These are phyloP conservation scores for Lithophane semibrunnea DNA, from an alignment of 2,888 invertebrate species.

Conservation along the genomic window DNA sequence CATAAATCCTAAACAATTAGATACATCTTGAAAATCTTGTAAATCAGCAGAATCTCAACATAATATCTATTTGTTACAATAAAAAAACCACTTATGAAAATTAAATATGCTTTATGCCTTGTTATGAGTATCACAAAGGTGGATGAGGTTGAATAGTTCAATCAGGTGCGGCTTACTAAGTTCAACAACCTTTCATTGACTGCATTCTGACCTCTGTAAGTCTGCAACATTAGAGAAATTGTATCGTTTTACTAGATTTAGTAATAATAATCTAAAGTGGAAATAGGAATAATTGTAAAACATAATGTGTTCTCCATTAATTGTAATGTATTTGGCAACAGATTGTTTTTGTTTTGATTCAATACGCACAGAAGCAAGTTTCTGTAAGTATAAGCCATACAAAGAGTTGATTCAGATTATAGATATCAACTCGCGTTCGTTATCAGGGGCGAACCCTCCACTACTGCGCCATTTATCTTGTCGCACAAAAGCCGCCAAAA, in stretches of 20 bases:
- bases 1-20: too few relatives aligned
- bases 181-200: conserved; percentile 19
- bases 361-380: not conserved
- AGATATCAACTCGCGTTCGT: not conserved
- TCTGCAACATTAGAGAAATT: conserved; percentile 7
- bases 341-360: not conserved
- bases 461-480: not conserved
- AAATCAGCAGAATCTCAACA: not conserved
- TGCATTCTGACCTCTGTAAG: conserved; percentile 21
- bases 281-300: not conserved
- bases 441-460: not conserved
- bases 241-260: not conserved
- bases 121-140: not conserved
- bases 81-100: not conserved
- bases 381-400: not conserved
- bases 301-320: not conserved
- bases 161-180: conserved; percentile 10
- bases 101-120: not conserved
- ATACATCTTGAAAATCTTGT: not conserved
- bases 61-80: not conserved
- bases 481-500: not conserved
- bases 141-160: conserved; percentile 7
- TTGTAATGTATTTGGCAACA: not conserved
- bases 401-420: not conserved
- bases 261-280: not conserved